These are phyloP conservation scores for Artemia franciscana DNA, from an alignment of 1,140 invertebrate genomes.

Conservation along the genomic window DNA sequence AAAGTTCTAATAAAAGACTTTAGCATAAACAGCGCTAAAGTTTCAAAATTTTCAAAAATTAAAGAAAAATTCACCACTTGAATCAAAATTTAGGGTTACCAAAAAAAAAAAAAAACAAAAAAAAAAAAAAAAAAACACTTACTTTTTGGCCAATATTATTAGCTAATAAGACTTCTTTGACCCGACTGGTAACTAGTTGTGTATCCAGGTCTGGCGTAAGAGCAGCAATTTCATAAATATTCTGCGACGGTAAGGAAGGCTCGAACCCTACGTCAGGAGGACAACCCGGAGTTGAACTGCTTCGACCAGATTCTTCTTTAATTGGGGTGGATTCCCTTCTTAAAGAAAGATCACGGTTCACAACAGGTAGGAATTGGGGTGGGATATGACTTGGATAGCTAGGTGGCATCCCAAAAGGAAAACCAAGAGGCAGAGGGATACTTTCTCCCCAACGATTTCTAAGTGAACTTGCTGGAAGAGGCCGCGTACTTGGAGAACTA, in stretches of 20 bases:
- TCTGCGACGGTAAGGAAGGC: slow-evolving; percentile 39
- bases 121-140: slow-evolving; percentile 13
- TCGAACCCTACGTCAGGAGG: neutral
- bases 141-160: slow-evolving; percentile 95
- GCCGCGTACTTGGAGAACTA: neutral
- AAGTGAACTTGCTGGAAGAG: neutral
- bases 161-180: slow-evolving; percentile 83
- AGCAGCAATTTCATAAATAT: slow-evolving; percentile 84
- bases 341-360: neutral
- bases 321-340: neutral
- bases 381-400: neutral
- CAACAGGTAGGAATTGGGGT: neutral
- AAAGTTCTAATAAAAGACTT: too few relatives aligned
- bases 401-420: neutral
- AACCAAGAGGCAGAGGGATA: neutral
- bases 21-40: too few relatives aligned
- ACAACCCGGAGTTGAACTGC: neutral
- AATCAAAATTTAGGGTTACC: too few relatives aligned
- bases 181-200: slow-evolving; percentile 82
- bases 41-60: too few relatives aligned
- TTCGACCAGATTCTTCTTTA: neutral
- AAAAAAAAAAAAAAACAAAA: slow-evolving; percentile 1
- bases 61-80: too few relatives aligned
- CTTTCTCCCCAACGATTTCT: neutral
- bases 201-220: slow-evolving; percentile 88